Conservation (phyloP, 2,888 invertebrate species). For the Acanthosepion esculentum region DNA sequence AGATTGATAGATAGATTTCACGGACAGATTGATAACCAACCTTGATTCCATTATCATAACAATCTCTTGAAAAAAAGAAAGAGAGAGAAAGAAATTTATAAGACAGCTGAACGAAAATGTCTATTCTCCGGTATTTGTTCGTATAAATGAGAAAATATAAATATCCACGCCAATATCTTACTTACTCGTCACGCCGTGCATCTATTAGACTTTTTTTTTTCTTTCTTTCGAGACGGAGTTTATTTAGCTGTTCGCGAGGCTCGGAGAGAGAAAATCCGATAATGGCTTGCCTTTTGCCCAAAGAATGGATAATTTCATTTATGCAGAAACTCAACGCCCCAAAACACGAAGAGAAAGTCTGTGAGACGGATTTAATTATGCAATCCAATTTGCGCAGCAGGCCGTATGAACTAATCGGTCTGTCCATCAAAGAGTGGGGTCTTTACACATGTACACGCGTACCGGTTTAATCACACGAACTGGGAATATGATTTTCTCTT, state of each 20-base stretch:
- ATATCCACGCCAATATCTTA: neutral
- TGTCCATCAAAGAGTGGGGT: too few species aligned
- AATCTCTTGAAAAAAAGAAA: neutral
- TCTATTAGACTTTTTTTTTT: neutral
- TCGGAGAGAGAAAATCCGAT: neutral
- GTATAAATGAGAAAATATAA: neutral
- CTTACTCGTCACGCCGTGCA: neutral
- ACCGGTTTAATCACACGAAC: too few species aligned
- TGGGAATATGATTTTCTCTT: too few species aligned
- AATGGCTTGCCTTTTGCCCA: neutral
- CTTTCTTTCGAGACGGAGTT: neutral
- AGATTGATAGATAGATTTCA: neutral
- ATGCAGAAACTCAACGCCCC: neutral
- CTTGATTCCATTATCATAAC: constrained; percentile 4
- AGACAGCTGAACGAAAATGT: neutral
- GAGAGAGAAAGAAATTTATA: neutral
- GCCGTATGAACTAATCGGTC: neutral
- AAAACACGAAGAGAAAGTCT: neutral
- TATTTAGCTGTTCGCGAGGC: neutral
- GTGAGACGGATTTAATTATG: neutral
- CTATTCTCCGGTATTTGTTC: neutral
- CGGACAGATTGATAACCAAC: neutral
- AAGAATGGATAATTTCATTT: neutral
- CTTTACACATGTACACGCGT: too few species aligned
- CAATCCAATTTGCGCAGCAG: neutral